Evolutionary conservation across 2,888 invertebrate species (phyloP).

Genomic region (Acanthoscelides obtectus): DNA sequence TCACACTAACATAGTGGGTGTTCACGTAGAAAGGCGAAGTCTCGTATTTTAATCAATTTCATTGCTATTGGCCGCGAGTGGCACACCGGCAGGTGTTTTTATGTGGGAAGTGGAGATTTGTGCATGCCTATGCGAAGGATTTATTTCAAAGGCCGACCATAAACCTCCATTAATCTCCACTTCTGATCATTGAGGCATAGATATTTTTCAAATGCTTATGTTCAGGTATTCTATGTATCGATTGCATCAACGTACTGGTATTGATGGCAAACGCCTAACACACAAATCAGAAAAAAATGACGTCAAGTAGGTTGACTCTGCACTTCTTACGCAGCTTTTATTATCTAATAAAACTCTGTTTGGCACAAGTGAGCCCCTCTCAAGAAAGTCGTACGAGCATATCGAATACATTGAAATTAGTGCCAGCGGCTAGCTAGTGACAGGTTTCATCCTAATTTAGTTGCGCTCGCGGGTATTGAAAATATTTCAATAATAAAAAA

Average conservation of each 20-base stretch:
- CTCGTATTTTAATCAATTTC: not conserved
- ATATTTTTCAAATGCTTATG: not conserved
- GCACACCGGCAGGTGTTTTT: not conserved
- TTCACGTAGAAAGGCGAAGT: not conserved
- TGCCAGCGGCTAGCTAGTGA: too few relatives aligned
- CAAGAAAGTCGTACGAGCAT: too few relatives aligned
- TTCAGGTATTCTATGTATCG: not conserved
- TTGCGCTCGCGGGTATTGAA: too few relatives aligned
- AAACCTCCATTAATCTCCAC: not conserved
- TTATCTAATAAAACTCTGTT: too few relatives aligned
- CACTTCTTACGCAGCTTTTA: too few relatives aligned
- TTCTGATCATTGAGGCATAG: not conserved
- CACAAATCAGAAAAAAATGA: too few relatives aligned
- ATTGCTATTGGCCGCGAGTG: not conserved
- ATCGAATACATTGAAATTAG: too few relatives aligned
- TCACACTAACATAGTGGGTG: not conserved
- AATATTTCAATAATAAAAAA: too few relatives aligned
- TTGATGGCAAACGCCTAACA: not conserved
- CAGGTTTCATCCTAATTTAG: too few relatives aligned
- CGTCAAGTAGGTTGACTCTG: too few relatives aligned
- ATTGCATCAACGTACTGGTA: not conserved
- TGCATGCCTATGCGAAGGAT: not conserved
- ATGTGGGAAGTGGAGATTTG: not conserved
- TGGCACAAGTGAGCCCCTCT: too few relatives aligned
- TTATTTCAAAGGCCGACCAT: not conserved